These are phyloP conservation scores for Panthera leo DNA, from an alignment of 2,113 vertebrate species.

Conservation along the genomic window DNA sequence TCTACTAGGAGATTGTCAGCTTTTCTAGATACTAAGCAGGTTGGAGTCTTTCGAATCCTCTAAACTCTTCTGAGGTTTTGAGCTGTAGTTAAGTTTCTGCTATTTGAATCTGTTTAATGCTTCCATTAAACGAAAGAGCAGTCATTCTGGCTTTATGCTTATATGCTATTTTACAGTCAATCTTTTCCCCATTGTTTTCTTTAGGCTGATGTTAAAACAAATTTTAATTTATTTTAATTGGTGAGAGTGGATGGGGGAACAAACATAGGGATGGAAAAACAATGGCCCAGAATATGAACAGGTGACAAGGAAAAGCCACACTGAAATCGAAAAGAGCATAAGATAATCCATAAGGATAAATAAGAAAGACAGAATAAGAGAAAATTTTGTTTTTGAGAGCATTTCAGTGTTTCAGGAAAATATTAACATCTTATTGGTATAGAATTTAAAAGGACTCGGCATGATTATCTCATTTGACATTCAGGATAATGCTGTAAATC, in stretches of 20 bases:
- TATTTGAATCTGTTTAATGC: neutral
- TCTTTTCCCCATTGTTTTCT: neutral
- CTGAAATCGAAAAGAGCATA: conserved; percentile 17
- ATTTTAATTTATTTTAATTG: neutral
- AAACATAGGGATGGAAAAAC: neutral
- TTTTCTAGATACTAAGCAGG: neutral
- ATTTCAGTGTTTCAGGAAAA: neutral
- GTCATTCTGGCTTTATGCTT: neutral
- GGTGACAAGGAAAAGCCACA: conserved; percentile 5
- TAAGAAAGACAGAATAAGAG: neutral
- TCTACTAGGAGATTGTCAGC: neutral
- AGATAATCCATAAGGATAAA: conserved; percentile 35
- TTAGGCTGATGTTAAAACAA: neutral
- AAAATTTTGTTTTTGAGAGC: conserved; percentile 23
- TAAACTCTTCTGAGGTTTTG: neutral
- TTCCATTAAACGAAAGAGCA: neutral
- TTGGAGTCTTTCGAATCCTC: neutral
- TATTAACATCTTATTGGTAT: neutral
- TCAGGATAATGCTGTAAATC: neutral
- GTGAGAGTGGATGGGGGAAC: neutral
- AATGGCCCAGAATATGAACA: neutral
- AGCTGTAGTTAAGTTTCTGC: neutral
- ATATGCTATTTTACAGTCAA: neutral
- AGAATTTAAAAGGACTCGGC: neutral
- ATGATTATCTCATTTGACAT: neutral